Evolutionary conservation across 2,113 vertebrate genomes (phyloP).

Genomic region (Ptilorrhoa leucosticta): DNA sequence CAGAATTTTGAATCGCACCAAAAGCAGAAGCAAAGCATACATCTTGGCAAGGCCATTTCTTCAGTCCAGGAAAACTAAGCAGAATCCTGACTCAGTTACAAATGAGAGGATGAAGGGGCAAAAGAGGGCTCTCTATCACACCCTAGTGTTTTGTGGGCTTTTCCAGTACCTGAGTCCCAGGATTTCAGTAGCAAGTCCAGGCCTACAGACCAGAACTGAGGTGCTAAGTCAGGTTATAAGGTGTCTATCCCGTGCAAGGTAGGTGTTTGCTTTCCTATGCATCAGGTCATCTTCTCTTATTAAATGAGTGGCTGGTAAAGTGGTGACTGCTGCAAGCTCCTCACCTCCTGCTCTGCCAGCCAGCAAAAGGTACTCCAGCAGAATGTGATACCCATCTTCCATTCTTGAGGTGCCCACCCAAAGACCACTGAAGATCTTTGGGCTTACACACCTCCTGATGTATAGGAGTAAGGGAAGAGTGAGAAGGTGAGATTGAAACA

Average conservation of each 20-base stretch:
- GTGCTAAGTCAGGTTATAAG: not conserved
- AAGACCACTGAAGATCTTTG: not conserved
- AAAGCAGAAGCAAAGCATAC: not conserved
- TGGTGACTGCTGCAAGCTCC: not conserved
- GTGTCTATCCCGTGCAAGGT: not conserved
- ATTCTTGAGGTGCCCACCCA: not conserved
- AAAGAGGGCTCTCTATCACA: not conserved
- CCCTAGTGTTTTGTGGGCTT: not conserved
- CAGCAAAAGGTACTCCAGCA: not conserved
- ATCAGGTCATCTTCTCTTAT: not conserved
- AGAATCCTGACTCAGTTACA: not conserved
- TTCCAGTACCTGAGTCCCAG: not conserved
- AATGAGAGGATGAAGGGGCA: not conserved
- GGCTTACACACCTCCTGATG: not conserved
- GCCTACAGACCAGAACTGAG: not conserved
- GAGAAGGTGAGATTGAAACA: not conserved
- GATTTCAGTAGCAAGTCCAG: not conserved
- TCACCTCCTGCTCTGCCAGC: not conserved
- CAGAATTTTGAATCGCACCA: not conserved
- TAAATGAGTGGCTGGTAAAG: not conserved
- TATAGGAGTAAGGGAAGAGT: not conserved
- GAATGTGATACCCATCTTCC: not conserved
- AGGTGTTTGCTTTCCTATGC: not conserved
- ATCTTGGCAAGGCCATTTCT: not conserved
- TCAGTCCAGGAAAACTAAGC: not conserved